These are phyloP conservation scores for Vireo altiloquus DNA, from an alignment of 2,113 vertebrate species.

Conservation along the genomic window DNA sequence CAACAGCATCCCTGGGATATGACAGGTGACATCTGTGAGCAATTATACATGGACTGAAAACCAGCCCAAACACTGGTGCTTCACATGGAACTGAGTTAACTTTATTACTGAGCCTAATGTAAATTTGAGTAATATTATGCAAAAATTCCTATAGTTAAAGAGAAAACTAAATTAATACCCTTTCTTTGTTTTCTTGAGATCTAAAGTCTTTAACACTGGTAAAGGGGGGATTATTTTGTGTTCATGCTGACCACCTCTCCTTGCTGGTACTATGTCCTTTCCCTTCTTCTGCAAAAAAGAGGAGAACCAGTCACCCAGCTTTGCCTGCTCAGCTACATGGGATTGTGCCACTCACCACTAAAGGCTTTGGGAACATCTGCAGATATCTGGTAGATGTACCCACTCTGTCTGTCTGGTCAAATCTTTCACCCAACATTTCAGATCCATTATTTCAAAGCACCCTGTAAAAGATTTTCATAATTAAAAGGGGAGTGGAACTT, in stretches of 20 bases:
- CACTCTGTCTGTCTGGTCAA: background rate
- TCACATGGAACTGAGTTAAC: background rate
- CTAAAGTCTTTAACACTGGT: background rate
- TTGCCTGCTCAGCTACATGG: accelerated
- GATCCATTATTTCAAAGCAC: background rate
- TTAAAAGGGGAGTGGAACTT: background rate
- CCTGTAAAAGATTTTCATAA: background rate
- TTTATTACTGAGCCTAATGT: background rate
- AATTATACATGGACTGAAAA: background rate
- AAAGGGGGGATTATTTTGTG: background rate
- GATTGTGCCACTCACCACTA: background rate
- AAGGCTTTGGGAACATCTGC: background rate
- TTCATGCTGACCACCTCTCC: background rate
- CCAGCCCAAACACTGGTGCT: background rate
- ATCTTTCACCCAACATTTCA: background rate
- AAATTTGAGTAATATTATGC: background rate
- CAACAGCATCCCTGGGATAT: background rate
- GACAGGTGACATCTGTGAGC: constrained; percentile 16
- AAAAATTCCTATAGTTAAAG: background rate
- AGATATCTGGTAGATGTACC: background rate
- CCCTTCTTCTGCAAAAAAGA: background rate
- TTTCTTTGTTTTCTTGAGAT: background rate
- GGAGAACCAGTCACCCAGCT: background rate
- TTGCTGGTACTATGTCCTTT: background rate
- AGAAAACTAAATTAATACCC: background rate